A percentile compares a stretch with the other conserved stretches of the same genome.
Conservation (phyloP, 2,113 vertebrate genomes). For the Piliocolobus tephrosceles region DNA sequence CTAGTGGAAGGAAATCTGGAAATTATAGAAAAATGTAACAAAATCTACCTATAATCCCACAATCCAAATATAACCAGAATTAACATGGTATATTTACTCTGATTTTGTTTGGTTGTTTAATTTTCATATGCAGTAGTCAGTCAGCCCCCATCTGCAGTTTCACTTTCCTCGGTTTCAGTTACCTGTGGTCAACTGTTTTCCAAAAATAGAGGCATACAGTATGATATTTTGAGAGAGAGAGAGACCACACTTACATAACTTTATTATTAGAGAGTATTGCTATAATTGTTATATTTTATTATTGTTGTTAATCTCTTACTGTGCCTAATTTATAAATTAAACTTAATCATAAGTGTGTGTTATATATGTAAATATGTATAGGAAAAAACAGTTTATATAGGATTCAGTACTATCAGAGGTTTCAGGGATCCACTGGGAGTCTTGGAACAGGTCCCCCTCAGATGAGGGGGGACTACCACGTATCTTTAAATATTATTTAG, state of each 20-base stretch:
- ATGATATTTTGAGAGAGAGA: not conserved
- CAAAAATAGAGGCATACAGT: not conserved
- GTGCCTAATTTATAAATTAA: not conserved
- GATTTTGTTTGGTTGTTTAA: not conserved
- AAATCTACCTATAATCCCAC: not conserved
- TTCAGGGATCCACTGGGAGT: not conserved
- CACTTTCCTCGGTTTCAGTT: not conserved
- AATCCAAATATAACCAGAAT: not conserved
- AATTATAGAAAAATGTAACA: constrained; percentile 12
- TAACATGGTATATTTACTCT: not conserved
- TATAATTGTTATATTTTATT: not conserved
- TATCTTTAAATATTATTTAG: constrained; percentile 34
- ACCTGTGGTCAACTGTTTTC: not conserved
- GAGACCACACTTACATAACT: not conserved
- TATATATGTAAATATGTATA: not conserved
- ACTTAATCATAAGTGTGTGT: not conserved
- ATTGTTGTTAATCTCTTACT: not conserved
- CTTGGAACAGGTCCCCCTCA: not conserved
- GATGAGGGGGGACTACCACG: not conserved
- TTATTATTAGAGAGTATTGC: too few relatives aligned
- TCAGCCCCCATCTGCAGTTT: not conserved
- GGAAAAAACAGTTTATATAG: not conserved
- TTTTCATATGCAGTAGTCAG: not conserved
- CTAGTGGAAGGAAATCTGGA: not conserved
- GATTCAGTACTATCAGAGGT: not conserved